These are phyloP conservation scores for Pipistrellus pipistrellus DNA, from an alignment of 2,797 vertebrate species.

Conservation along the genomic window DNA sequence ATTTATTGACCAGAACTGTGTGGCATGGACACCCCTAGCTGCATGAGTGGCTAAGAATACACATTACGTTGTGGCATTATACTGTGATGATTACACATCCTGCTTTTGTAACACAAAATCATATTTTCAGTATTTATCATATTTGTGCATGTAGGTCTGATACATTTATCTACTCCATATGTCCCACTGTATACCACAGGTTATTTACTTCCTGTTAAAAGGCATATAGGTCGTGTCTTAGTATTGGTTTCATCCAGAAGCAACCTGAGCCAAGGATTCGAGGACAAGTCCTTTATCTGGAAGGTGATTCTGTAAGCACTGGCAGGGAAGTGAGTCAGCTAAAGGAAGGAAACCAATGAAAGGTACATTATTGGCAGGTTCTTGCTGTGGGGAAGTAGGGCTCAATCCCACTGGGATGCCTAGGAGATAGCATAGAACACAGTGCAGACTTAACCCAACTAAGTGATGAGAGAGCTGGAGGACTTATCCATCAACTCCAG, in stretches of 20 bases:
- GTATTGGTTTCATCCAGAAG: background rate
- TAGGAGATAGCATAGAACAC: background rate
- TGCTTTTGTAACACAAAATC: background rate
- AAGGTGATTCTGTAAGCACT: background rate
- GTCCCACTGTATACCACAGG: background rate
- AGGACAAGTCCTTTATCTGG: background rate
- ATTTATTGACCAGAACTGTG: background rate
- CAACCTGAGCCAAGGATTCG: background rate
- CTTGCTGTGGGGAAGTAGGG: background rate
- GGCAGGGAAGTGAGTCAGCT: background rate
- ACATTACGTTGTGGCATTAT: background rate
- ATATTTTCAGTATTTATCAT: background rate
- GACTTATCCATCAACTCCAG: background rate
- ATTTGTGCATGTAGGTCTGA: background rate
- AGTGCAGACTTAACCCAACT: background rate
- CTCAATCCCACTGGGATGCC: background rate
- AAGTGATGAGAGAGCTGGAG: background rate
- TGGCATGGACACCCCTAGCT: background rate
- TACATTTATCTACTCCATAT: background rate
- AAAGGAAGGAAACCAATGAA: background rate
- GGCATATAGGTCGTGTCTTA: background rate
- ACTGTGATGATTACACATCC: background rate
- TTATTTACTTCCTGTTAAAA: slow-evolving; percentile 7
- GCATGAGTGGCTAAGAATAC: background rate
- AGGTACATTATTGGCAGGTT: background rate